Conservation (phyloP, 2,113 vertebrate genomes). For the Dinomys branickii region DNA sequence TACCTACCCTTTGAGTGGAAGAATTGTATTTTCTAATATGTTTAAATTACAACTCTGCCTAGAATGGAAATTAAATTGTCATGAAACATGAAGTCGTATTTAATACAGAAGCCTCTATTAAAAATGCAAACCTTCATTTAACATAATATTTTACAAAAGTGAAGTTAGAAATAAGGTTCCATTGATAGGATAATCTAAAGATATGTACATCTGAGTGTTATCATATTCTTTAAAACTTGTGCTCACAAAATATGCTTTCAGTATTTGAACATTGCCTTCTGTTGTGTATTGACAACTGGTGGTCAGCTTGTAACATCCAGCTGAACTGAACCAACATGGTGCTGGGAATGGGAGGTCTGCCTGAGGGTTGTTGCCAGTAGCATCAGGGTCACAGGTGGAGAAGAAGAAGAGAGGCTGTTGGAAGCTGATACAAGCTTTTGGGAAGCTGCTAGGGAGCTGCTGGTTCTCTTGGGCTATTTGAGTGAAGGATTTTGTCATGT, state of each 20-base stretch:
- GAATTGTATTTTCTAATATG: neutral
- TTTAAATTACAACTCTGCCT: neutral
- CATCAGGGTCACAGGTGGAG: too few relatives aligned
- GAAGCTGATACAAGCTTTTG: too few relatives aligned
- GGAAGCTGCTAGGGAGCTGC: too few relatives aligned
- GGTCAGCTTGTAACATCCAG: too few relatives aligned
- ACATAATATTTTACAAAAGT: neutral
- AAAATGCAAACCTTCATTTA: neutral
- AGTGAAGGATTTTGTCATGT: too few relatives aligned
- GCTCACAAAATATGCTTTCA: neutral
- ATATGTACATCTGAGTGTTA: neutral
- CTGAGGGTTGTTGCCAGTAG: too few relatives aligned
- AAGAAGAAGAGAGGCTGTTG: too few relatives aligned
- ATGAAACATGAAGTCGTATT: neutral
- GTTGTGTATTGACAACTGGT: too few relatives aligned
- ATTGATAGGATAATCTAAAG: neutral
- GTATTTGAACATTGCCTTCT: neutral
- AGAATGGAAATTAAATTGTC: neutral
- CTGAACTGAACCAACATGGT: too few relatives aligned
- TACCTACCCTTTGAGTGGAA: neutral
- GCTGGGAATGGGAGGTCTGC: too few relatives aligned
- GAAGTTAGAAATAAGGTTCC: neutral
- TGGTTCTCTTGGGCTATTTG: too few relatives aligned
- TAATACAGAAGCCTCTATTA: neutral
- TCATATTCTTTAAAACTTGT: neutral